Evolutionary conservation across 1,140 invertebrate genomes (phyloP).

Genomic region (Limonius californicus): DNA sequence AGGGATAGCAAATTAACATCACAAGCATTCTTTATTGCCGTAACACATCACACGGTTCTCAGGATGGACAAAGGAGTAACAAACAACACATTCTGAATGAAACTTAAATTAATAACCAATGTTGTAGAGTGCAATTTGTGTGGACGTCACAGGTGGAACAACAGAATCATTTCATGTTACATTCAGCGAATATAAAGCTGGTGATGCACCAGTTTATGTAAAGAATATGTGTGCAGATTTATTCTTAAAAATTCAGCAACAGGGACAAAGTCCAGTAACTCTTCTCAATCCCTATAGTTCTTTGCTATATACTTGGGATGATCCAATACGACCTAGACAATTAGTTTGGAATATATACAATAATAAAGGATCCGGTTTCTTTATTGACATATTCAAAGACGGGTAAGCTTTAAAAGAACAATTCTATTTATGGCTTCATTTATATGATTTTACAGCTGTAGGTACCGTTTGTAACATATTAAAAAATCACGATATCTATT

Average conservation of each 20-base stretch:
- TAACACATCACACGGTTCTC: constrained; percentile 66
- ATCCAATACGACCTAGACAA: constrained; percentile 66
- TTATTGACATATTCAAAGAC: constrained; percentile 64
- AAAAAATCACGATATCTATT: too few species aligned
- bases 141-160: constrained; percentile 68
- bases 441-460: too few species aligned
- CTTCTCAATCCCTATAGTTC: constrained; percentile 74
- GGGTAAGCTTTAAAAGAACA: constrained; percentile 55
- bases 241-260: constrained; percentile 77
- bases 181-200: constrained; percentile 63
- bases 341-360: constrained; percentile 83
- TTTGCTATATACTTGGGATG: constrained; percentile 82
- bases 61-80: constrained; percentile 80
- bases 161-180: constrained; percentile 67
- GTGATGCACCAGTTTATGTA: constrained; percentile 73
- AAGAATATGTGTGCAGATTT: constrained; percentile 80
- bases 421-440: too few species aligned
- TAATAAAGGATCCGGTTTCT: constrained; percentile 68
- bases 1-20: constrained; percentile 72
- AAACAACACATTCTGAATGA: too few species aligned
- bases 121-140: constrained; percentile 66
- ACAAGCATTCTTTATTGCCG: constrained; percentile 71
- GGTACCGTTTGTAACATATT: too few species aligned
- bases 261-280: constrained; percentile 66
- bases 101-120: too few species aligned